Percentiles rank a stretch among this genome's conserved stretches.
phyloP scores from a whole-genome alignment of 1,140 invertebrate species.

The Listronotus bonariensis region DNA sequence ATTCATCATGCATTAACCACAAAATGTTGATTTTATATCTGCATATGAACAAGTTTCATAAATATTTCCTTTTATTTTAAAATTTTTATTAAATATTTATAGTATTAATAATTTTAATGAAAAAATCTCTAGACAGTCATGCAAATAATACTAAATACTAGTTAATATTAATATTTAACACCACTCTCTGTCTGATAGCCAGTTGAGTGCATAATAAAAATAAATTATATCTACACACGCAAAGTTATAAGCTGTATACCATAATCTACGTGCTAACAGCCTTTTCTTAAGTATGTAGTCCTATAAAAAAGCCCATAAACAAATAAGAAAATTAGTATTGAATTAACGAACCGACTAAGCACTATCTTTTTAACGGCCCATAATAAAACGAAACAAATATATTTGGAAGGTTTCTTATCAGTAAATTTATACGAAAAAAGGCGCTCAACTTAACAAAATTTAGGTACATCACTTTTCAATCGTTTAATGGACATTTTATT shows the following conservation, averaged over 20 bases:
- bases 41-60: too few relatives aligned
- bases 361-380: constrained; percentile 30
- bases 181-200: constrained; percentile 11
- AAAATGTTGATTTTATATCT: too few relatives aligned
- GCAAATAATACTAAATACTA: too few relatives aligned
- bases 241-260: constrained; percentile 17
- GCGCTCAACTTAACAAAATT: constrained; percentile 31
- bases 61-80: too few relatives aligned
- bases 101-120: too few relatives aligned
- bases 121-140: too few relatives aligned
- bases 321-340: constrained; percentile 45
- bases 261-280: constrained; percentile 13
- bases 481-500: constrained; percentile 51
- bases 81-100: too few relatives aligned
- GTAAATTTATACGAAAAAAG: constrained; percentile 39
- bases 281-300: constrained; percentile 31
- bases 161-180: constrained; percentile 5
- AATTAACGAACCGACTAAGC: constrained; percentile 36
- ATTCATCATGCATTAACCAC: too few relatives aligned
- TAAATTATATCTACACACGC: constrained; percentile 23
- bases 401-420: constrained; percentile 38
- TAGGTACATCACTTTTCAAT: constrained; percentile 50
- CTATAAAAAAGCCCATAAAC: constrained; percentile 39
- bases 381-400: constrained; percentile 41
- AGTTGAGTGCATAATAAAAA: constrained; percentile 22